Conservation (phyloP, 2,113 vertebrate genomes). For the Deroptyus accipitrinus region DNA sequence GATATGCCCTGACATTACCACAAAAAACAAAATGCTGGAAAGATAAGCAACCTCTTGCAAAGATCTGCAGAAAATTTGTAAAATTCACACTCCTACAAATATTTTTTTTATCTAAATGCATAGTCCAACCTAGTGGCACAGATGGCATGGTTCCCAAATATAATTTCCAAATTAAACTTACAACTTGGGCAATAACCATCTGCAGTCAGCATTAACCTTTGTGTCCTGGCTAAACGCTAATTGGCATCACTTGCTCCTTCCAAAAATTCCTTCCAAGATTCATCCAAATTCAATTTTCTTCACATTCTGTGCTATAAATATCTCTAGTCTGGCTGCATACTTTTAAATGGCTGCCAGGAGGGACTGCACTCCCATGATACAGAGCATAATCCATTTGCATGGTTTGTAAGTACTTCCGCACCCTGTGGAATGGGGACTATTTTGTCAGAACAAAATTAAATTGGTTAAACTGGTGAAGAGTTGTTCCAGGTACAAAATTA, state of each 20-base stretch:
- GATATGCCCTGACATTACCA: neutral
- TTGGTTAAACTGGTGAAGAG: neutral
- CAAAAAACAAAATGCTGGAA: neutral
- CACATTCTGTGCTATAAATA: neutral
- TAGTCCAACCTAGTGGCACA: neutral
- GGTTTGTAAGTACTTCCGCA: neutral
- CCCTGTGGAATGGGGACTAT: neutral
- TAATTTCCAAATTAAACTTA: neutral
- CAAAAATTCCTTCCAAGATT: constrained; percentile 31
- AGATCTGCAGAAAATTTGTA: neutral
- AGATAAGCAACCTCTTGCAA: neutral
- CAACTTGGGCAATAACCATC: neutral
- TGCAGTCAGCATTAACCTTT: constrained; percentile 26
- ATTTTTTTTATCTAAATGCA: neutral
- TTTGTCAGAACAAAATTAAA: constrained; percentile 6
- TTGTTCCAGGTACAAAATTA: neutral
- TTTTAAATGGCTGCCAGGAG: constrained; percentile 30
- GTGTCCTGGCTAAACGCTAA: neutral
- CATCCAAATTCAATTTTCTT: constrained; percentile 47
- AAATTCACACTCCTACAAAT: neutral
- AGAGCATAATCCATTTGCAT: neutral
- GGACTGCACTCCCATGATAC: neutral
- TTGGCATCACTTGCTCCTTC: neutral
- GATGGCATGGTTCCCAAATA: neutral
- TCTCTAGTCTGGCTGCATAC: neutral